Percentiles rank a stretch among this genome's conserved stretches.
These are phyloP conservation scores for Solea senegalensis DNA, from an alignment of 2,113 vertebrate genomes.

Conservation along the genomic window DNA sequence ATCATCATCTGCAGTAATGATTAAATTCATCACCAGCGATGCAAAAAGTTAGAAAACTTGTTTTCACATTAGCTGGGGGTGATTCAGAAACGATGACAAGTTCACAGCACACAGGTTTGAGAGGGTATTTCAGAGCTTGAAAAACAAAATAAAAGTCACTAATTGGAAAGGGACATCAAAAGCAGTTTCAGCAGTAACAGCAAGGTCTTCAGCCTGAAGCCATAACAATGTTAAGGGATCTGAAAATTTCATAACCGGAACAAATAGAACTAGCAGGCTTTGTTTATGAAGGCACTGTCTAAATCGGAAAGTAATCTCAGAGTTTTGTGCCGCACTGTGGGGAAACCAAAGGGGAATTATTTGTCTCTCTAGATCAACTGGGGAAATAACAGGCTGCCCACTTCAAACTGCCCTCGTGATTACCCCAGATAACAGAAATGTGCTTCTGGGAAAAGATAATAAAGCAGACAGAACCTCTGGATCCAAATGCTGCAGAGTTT, in stretches of 20 bases:
- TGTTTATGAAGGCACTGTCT: neutral
- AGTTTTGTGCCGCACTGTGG: neutral
- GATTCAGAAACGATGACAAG: neutral
- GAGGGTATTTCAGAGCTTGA: neutral
- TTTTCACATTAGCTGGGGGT: neutral
- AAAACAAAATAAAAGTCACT: constrained; percentile 17
- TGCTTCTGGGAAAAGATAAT: constrained; percentile 7
- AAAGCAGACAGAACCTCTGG: constrained; percentile 6
- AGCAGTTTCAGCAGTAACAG: neutral
- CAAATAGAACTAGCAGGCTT: constrained; percentile 6
- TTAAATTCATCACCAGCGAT: neutral
- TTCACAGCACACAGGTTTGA: neutral
- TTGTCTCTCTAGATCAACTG: constrained; percentile 1
- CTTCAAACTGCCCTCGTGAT: constrained; percentile 27
- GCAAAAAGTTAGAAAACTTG: neutral
- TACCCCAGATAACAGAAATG: constrained; percentile 11
- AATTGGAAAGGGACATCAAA: constrained; percentile 17
- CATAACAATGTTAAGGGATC: constrained; percentile 2
- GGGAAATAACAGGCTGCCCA: constrained; percentile 3
- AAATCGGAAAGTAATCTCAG: neutral
- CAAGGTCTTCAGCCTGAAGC: constrained; percentile 31
- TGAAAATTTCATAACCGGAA: constrained; percentile 2
- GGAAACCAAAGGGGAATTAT: neutral
- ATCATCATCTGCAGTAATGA: neutral
- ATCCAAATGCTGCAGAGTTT: constrained; percentile 9